These are phyloP conservation scores for Cheilosia vulpina DNA, from an alignment of 2,888 invertebrate genomes.

Conservation along the genomic window DNA sequence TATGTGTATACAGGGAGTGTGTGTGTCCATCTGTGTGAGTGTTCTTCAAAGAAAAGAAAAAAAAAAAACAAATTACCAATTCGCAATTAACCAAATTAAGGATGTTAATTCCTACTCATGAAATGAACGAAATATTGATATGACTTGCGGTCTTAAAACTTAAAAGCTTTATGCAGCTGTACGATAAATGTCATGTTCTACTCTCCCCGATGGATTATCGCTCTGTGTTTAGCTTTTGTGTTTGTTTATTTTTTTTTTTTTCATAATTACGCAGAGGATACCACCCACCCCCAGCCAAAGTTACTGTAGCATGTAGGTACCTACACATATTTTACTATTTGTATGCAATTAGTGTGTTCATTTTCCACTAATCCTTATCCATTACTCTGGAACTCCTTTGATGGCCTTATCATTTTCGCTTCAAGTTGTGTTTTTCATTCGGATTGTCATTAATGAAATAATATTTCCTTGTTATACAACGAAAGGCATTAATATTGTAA, in stretches of 20 bases:
- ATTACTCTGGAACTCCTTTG: slow-evolving; percentile 8
- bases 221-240: too few relatives aligned
- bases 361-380: slow-evolving; percentile 7
- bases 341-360: slow-evolving; percentile 19
- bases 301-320: not conserved
- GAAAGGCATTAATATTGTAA: too few relatives aligned
- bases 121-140: not conserved
- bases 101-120: slow-evolving; percentile 3
- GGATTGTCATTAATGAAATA: too few relatives aligned
- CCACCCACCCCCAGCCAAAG: not conserved
- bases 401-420: slow-evolving; percentile 38
- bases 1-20: not conserved
- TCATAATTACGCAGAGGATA: not conserved
- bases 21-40: not conserved
- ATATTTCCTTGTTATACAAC: too few relatives aligned
- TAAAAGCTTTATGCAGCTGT: too few relatives aligned
- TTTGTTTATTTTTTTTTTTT: slow-evolving; percentile 7
- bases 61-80: slow-evolving; percentile 8
- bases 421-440: not conserved
- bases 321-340: slow-evolving; percentile 12
- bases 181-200: not conserved
- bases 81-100: slow-evolving; percentile 26
- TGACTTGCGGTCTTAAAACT: too few relatives aligned
- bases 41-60: not conserved
- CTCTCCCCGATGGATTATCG: not conserved